phyloP scores from a whole-genome alignment of 2,113 vertebrate species.

The Ondatra zibethicus region DNA sequence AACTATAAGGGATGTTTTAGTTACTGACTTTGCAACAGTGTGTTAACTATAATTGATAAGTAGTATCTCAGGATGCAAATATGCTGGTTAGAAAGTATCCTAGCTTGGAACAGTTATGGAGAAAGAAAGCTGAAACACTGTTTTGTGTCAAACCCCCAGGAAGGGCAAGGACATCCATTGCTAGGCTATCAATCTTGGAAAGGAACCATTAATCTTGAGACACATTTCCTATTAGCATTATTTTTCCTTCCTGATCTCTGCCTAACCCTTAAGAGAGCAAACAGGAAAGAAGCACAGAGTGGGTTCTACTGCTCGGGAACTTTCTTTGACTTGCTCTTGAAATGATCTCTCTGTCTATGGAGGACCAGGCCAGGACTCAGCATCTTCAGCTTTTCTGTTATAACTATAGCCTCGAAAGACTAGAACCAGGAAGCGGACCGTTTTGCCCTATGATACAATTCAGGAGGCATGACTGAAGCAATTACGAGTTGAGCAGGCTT shows the following conservation, averaged over 20 bases:
- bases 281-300: not conserved
- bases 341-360: not conserved
- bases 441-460: not conserved
- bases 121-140: not conserved
- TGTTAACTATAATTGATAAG: not conserved
- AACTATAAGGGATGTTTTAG: not conserved
- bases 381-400: not conserved
- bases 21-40: not conserved
- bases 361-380: not conserved
- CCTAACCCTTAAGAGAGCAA: not conserved
- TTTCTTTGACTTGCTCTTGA: not conserved
- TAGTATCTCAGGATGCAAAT: not conserved
- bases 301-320: too few relatives aligned
- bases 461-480: not conserved
- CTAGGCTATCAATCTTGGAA: not conserved
- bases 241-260: not conserved
- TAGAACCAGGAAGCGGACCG: not conserved
- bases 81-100: not conserved
- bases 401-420: not conserved
- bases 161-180: not conserved
- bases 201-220: not conserved
- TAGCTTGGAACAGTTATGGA: not conserved
- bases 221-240: not conserved
- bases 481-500: fast-evolving
- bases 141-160: not conserved